Conservation (phyloP, 2,888 invertebrate species). For the Endotricha flammealis region DNA sequence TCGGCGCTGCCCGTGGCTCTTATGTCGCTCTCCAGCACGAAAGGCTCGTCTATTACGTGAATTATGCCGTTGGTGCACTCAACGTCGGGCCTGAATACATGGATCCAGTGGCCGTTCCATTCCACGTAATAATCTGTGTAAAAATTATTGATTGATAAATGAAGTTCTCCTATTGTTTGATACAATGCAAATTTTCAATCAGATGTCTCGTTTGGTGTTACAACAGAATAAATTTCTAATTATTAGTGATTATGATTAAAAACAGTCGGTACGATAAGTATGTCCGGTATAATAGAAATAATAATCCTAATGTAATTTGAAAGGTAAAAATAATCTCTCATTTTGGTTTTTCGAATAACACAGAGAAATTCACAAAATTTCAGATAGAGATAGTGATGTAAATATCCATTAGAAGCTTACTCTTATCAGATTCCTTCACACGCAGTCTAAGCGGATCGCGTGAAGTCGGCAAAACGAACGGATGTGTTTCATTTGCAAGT, state of each 20-base stretch:
- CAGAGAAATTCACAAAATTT: too few species aligned
- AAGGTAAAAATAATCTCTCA: too few species aligned
- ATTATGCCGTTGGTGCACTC: constrained; percentile 97
- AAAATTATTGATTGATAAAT: too few species aligned
- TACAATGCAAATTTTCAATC: too few species aligned
- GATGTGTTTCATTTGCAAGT: constrained; percentile 82
- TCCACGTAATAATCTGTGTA: constrained; percentile 87
- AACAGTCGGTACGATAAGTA: constrained; percentile 17
- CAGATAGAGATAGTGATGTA: constrained; percentile 28
- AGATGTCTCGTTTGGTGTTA: too few species aligned
- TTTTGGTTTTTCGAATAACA: too few species aligned
- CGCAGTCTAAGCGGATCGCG: constrained; percentile 85
- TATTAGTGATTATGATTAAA: too few species aligned
- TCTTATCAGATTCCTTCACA: constrained; percentile 86
- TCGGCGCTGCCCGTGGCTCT: constrained; percentile 79
- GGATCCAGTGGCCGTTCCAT: constrained; percentile 91
- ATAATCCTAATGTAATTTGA: too few species aligned
- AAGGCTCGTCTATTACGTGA: constrained; percentile 94
- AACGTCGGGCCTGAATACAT: constrained; percentile 93
- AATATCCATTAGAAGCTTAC: constrained; percentile 47
- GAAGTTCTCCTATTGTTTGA: too few species aligned
- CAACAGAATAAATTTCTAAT: too few species aligned
- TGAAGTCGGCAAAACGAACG: constrained; percentile 82
- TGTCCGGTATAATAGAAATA: too few species aligned
- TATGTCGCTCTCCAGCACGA: constrained; percentile 90